Evolutionary conservation across 2,797 vertebrate genomes (phyloP).

Genomic region (Phylloscopus collybita): DNA sequence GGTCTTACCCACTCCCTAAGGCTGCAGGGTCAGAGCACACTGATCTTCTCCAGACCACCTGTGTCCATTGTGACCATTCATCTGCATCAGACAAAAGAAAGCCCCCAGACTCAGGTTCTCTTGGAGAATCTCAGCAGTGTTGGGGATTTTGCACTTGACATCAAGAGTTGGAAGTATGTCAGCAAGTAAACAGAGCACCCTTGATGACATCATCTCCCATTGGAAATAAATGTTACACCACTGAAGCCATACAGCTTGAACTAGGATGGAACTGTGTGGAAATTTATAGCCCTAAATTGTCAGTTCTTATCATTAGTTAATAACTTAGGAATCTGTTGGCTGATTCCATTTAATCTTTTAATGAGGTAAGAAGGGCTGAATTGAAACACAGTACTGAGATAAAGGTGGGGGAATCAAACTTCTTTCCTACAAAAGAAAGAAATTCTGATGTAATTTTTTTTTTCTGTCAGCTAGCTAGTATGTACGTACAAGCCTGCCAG

Average conservation of each 20-base stretch:
- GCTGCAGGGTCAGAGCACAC: not conserved
- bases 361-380: not conserved
- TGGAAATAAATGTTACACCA: not conserved
- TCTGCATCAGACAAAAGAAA: not conserved
- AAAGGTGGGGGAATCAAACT: not conserved
- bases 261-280: not conserved
- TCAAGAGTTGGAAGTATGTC: not conserved
- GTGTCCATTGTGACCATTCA: not conserved
- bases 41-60: not conserved
- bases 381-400: not conserved
- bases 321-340: not conserved
- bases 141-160: not conserved
- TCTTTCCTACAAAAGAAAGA: not conserved
- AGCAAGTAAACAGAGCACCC: not conserved
- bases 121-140: not conserved
- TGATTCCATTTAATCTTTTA: not conserved
- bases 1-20: not conserved
- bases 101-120: not conserved
- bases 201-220: not conserved
- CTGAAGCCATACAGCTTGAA: not conserved
- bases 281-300: not conserved
- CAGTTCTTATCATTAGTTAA: not conserved
- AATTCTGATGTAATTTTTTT: not conserved
- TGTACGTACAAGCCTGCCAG: not conserved
- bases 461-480: not conserved